Conservation (phyloP, 1,140 invertebrate genomes). For the Meloidogyne hapla region DNA sequence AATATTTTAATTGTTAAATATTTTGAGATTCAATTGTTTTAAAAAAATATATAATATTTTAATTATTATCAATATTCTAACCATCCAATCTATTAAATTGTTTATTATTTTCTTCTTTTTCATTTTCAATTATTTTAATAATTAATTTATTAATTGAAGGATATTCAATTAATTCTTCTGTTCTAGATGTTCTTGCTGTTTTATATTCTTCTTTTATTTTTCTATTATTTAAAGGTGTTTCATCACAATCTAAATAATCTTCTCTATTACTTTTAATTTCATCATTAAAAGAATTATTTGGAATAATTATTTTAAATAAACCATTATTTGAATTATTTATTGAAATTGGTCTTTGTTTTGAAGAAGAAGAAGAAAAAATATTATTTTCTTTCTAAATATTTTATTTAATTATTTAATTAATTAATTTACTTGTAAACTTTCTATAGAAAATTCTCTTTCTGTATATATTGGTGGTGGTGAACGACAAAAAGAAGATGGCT, state of each 20-base stretch:
- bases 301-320: not conserved
- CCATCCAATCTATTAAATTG: too few relatives aligned
- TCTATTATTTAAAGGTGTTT: not conserved
- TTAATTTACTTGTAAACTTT: not conserved
- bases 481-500: not conserved
- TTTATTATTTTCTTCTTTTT: too few relatives aligned
- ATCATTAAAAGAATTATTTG: not conserved
- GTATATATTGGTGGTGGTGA: slow-evolving; percentile 4
- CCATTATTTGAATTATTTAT: not conserved
- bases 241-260: not conserved
- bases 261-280: not conserved
- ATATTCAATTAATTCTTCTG: not conserved
- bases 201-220: not conserved
- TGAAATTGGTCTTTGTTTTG: not conserved
- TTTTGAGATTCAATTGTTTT: too few relatives aligned
- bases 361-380: not conserved
- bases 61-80: too few relatives aligned
- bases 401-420: too few relatives aligned
- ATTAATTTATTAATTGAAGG: too few relatives aligned
- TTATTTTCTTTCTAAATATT: not conserved
- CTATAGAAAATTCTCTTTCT: not conserved
- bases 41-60: too few relatives aligned
- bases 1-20: too few relatives aligned
- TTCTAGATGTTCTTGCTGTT: slow-evolving; percentile 17
- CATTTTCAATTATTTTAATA: too few relatives aligned